Evolutionary conservation across 2,797 vertebrate species (phyloP), one percentile per base, ranked within the genome.

Genomic region (Staurois parvus): DNA sequence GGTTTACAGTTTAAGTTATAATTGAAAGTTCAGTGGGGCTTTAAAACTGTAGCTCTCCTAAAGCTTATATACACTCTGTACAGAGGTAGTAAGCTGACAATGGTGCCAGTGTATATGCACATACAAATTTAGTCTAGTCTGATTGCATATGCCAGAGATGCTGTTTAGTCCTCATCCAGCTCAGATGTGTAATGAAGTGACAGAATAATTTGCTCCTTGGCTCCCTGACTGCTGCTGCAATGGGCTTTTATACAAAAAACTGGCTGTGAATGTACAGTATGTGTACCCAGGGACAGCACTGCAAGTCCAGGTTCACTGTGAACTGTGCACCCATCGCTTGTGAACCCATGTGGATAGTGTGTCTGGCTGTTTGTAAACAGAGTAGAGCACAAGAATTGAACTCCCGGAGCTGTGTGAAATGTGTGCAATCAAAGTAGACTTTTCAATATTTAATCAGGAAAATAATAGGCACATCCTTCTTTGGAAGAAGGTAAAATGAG

Each of bases 401-500:
- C 76, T 78, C 83, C 68, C 81, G 1, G 24, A 45, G 62, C 76
- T 34, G 75, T 72, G 48, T 29, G 37, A 77, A 76, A 64, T 72
- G 42, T 32, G 19, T 72, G 68, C 76, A 79, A 79, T 48, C 68
- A 84, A 79, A 84, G 83, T 79, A 84, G 83, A 76, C 68, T 73
- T 21, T 34, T 84, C 26, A 79, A 84, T 84, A 79, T 64, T 84
- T 84, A 5, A 84, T 84, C 34, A 84, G 66, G 74, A 69, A 78
- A 72, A 72, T 79, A 79, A 78, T 72, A 76, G 45, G 21, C 13
- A 0, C 56, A 32, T 45, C 26, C 15, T 52, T 30, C 32, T 30
- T 67, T 29, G 59, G 72, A 67, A 30, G 21, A 4, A 83, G 81
- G 66, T 79, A 79, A 79, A 45, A 79, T 56, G 21, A 79, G 78